Conservation (phyloP, 2,113 vertebrate genomes). For the Muntiacus reevesi region DNA sequence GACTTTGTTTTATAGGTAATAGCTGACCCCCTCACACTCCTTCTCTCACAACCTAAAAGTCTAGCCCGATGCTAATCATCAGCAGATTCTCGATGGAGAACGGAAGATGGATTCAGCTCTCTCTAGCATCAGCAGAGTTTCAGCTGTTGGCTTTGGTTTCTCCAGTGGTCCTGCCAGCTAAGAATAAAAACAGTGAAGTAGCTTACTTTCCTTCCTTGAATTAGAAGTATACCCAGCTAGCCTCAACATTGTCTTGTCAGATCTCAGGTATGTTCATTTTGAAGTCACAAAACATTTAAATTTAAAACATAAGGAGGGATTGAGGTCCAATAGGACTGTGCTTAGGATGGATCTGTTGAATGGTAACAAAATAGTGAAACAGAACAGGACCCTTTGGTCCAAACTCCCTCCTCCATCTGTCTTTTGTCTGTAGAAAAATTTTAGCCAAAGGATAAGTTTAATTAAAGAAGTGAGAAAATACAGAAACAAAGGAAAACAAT, state of each 20-base stretch:
- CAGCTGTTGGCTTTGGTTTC: background rate
- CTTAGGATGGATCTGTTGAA: background rate
- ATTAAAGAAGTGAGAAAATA: background rate
- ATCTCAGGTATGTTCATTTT: background rate
- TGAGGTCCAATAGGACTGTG: background rate
- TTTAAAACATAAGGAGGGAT: background rate
- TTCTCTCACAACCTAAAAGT: background rate
- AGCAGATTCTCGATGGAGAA: background rate
- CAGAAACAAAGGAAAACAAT: background rate
- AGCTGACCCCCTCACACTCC: fast-evolving
- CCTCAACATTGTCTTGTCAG: background rate
- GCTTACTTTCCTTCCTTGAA: background rate
- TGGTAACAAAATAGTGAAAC: background rate
- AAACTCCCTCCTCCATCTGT: background rate
- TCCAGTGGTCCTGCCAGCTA: background rate
- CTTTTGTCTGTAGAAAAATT: background rate
- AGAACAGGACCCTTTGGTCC: background rate
- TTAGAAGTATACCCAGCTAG: background rate
- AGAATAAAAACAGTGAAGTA: background rate
- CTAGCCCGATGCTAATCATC: background rate
- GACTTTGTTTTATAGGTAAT: background rate
- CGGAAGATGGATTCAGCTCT: background rate
- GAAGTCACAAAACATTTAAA: background rate
- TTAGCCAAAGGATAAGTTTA: background rate
- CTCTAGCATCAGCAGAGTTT: background rate